phyloP scores from a whole-genome alignment of 2,113 vertebrate species.

The Grallaria varia region DNA sequence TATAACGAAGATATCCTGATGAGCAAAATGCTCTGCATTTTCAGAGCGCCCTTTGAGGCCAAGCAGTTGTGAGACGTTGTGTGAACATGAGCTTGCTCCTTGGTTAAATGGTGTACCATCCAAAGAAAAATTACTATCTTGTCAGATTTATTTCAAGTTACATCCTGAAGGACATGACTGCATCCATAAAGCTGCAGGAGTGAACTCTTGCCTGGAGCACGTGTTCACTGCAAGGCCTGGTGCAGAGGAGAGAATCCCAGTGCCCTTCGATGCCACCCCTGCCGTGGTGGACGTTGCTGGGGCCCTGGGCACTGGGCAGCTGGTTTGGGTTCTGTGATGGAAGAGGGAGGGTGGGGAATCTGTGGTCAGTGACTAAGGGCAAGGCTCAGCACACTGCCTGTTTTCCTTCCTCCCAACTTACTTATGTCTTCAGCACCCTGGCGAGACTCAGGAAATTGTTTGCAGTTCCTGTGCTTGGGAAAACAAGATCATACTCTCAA shows the following conservation, averaged over 20 bases:
- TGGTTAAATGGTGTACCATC: constrained; percentile 35
- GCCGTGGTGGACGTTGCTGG: neutral
- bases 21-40: neutral
- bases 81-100: constrained; percentile 8
- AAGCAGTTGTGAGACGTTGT: neutral
- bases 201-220: neutral
- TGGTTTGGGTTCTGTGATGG: neutral
- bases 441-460: neutral
- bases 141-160: constrained; percentile 34
- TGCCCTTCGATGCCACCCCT: neutral
- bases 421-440: neutral
- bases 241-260: neutral
- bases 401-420: neutral
- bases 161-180: neutral
- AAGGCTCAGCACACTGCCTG: neutral
- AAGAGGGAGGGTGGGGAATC: neutral
- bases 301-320: neutral
- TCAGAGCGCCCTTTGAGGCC: constrained; percentile 33
- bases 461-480: constrained; percentile 17
- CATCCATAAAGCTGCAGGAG: neutral
- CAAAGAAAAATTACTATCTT: constrained; percentile 51
- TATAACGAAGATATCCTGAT: neutral
- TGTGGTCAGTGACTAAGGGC: neutral
- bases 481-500: neutral
- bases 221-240: neutral